These are phyloP conservation scores for Trichacis sp. DNA, from an alignment of 2,888 invertebrate genomes.

Conservation along the genomic window DNA sequence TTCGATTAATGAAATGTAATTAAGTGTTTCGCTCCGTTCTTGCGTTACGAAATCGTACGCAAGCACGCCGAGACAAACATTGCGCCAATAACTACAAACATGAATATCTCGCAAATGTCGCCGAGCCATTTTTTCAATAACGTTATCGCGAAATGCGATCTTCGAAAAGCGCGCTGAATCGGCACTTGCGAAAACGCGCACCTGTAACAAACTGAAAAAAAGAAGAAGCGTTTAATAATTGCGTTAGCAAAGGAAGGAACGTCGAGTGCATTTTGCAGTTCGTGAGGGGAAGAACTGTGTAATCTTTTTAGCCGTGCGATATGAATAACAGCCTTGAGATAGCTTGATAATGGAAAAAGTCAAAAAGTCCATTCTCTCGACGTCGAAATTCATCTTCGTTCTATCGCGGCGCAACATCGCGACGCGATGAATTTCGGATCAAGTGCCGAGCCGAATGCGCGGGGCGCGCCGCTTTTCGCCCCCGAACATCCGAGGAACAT, in stretches of 20 bases:
- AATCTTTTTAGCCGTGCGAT: slow-evolving; percentile 30
- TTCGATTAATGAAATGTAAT: neutral
- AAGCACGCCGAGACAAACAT: neutral
- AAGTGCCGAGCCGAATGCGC: slow-evolving; percentile 36
- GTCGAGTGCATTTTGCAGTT: neutral
- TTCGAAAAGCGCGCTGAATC: neutral
- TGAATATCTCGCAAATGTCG: too few species aligned
- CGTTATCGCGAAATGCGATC: too few species aligned
- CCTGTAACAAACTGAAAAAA: slow-evolving; percentile 6
- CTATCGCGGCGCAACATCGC: slow-evolving; percentile 41
- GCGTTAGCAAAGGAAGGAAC: neutral
- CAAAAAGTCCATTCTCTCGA: slow-evolving; percentile 43
- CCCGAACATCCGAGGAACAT: slow-evolving; percentile 40
- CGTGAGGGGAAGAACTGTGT: slow-evolving; percentile 3
- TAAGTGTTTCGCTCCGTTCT: slow-evolving; percentile 7
- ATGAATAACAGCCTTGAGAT: slow-evolving; percentile 38
- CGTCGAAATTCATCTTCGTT: slow-evolving; percentile 45
- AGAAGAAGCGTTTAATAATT: neutral
- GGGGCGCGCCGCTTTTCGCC: neutral
- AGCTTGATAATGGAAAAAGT: slow-evolving; percentile 41
- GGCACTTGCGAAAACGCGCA: neutral
- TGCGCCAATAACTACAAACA: too few species aligned
- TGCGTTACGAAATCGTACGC: slow-evolving; percentile 21
- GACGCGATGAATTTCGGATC: slow-evolving; percentile 44
- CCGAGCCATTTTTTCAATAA: too few species aligned